A percentile compares a stretch with the other conserved stretches of the same genome.
Conservation (phyloP, 2,888 invertebrate genomes). For the Laspeyria flexula region DNA sequence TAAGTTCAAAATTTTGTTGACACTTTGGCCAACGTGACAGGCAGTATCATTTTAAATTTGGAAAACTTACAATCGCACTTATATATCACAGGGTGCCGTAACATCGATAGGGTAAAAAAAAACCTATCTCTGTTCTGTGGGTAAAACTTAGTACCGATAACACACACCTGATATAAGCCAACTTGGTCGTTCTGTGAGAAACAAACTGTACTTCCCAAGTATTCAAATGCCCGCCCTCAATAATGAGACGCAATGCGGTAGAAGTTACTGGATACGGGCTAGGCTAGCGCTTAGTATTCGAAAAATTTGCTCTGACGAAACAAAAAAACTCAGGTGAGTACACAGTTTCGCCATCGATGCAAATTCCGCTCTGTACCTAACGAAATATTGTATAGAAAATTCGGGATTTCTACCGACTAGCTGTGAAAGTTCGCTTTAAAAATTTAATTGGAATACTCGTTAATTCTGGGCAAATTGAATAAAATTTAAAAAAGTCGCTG, state of each 20-base stretch:
- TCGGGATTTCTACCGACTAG: background rate
- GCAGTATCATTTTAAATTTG: too few relatives aligned
- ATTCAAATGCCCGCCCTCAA: slow-evolving; percentile 51
- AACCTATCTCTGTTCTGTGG: too few relatives aligned
- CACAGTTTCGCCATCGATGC: slow-evolving; percentile 15
- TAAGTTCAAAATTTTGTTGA: background rate
- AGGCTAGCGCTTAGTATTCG: slow-evolving; percentile 13
- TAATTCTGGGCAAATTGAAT: too few relatives aligned
- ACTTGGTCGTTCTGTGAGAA: slow-evolving; percentile 34
- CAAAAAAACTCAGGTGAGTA: slow-evolving; percentile 12
- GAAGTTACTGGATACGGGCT: slow-evolving; percentile 36
- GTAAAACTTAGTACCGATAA: slow-evolving; percentile 33
- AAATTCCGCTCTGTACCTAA: slow-evolving; percentile 7
- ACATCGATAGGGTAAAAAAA: slow-evolving; percentile 32
- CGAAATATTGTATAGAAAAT: slow-evolving; percentile 1
- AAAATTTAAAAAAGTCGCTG: too few relatives aligned
- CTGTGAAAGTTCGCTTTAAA: slow-evolving; percentile 3
- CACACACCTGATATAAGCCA: slow-evolving; percentile 44
- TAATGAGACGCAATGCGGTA: slow-evolving; percentile 66
- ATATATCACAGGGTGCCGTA: too few relatives aligned
- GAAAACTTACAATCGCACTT: too few relatives aligned
- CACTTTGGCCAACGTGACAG: too few relatives aligned
- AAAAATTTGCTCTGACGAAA: slow-evolving; percentile 23
- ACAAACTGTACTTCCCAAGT: slow-evolving; percentile 37
- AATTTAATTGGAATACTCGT: slow-evolving; percentile 3